Evolutionary conservation across 2,113 vertebrate species (phyloP), one percentile per base, ranked within the genome.

Genomic region (Centropus bengalensis): DNA sequence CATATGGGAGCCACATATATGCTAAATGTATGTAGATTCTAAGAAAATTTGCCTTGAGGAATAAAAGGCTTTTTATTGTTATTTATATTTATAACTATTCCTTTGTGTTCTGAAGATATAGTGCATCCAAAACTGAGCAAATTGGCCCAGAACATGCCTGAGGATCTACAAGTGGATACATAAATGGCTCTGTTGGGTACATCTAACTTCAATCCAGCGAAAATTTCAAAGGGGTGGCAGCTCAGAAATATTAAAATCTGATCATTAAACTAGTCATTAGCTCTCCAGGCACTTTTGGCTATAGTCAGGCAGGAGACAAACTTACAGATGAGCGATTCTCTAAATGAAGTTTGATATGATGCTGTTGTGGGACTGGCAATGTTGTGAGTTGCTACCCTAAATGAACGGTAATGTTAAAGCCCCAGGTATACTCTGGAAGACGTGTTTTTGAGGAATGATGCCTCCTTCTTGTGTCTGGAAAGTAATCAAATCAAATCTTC

Each of bases 381-480:
- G 59, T 47, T 86, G 47, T 80, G 82, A 93, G 71, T 59, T 86
- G 56, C 82, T 91, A 19, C 71, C 42, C 68, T 94, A 82, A 95
- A 94, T 88, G 78, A 88, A 89, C 55, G 78, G 84, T 86, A 78
- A 89, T 38, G 66, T 85, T 81, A 91, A 93, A 94, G 44, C 89
- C 74, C 81, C 36, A 69, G 91, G 70, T 91, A 62, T 49, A 27
- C 23, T 76, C 49, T 92, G 66, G 36, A 89, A 93, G 93, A 79
- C 73, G 69, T 59, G 14, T n/a, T 91, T 91, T 76, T 93, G 91
- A 93, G 86, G 62, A 94, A 93, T 79, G 77, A 77, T 66, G 49
- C 49, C 82, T 95, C 82, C 82, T 88, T 49, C 77, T 79, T 77
- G 38, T 78, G 64, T 88, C 85, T 85, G 91, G 84, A 85, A 95